These are phyloP conservation scores for Limenitis camilla DNA, from an alignment of 2,888 invertebrate genomes.

Conservation along the genomic window DNA sequence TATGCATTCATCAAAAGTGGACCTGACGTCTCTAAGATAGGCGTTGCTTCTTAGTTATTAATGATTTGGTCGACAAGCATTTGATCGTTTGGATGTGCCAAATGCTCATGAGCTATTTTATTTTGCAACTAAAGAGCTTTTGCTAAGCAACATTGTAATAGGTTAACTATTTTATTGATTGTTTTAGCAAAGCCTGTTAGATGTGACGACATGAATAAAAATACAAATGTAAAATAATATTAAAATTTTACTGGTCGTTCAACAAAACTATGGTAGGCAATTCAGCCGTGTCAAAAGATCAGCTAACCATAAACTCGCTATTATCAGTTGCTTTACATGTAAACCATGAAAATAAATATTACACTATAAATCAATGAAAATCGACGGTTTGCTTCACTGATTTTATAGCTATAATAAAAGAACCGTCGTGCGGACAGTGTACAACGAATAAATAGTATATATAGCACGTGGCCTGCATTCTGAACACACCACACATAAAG, in stretches of 20 bases:
- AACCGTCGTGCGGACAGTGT: conserved; percentile 62
- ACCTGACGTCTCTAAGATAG: conserved; percentile 39
- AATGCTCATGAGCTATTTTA: conserved; percentile 29
- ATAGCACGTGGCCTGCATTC: conserved; percentile 55
- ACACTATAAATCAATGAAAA: conserved; percentile 65
- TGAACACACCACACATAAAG: conserved; percentile 46
- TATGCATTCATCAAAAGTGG: conserved; percentile 41
- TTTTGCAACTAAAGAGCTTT: neutral
- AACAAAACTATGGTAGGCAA: conserved; percentile 5
- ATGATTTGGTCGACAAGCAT: conserved; percentile 42
- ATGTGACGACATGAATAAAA: conserved; percentile 22
- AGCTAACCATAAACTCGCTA: conserved; percentile 42
- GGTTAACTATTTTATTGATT: neutral
- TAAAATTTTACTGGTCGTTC: conserved; percentile 18
- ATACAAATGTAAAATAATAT: conserved; percentile 18
- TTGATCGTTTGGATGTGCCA: conserved; percentile 37
- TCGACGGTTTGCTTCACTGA: conserved; percentile 53
- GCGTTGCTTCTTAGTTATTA: conserved; percentile 46
- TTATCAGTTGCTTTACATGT: conserved; percentile 46
- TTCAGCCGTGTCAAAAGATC: neutral
- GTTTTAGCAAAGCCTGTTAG: no score
- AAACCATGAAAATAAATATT: conserved; percentile 70
- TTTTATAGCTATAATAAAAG: conserved; percentile 71
- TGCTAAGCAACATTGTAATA: neutral
- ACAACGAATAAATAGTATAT: conserved; percentile 58